A percentile compares a stretch with the other conserved stretches of the same genome.
These are phyloP conservation scores for Yponomeuta cagnagella DNA, from an alignment of 2,888 invertebrate genomes.

Conservation along the genomic window DNA sequence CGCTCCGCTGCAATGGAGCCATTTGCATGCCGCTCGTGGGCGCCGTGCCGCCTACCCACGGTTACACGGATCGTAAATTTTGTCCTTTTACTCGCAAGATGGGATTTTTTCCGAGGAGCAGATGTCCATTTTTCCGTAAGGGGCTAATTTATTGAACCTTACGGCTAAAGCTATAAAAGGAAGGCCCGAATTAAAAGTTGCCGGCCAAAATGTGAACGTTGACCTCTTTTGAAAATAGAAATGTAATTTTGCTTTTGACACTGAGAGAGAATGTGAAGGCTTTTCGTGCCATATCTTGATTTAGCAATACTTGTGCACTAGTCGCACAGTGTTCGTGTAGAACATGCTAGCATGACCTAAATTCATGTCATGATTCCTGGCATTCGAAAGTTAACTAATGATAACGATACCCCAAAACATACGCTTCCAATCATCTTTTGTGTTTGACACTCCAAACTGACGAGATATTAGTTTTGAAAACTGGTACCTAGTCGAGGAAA, in stretches of 20 bases:
- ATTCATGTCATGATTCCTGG: too few species aligned
- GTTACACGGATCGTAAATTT: slow-evolving; percentile 71
- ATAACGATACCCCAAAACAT: too few species aligned
- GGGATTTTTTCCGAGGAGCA: slow-evolving; percentile 59
- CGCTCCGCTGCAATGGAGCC: slow-evolving; percentile 60
- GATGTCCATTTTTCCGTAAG: slow-evolving; percentile 68
- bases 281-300: slow-evolving; percentile 3
- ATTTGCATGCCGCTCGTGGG: slow-evolving; percentile 72
- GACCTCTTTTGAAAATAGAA: slow-evolving; percentile 39
- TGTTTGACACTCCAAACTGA: too few species aligned
- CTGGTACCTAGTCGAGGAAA: too few species aligned
- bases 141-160: slow-evolving; percentile 68
- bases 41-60: slow-evolving; percentile 62
- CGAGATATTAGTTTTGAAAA: too few species aligned
- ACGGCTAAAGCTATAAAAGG: slow-evolving; percentile 55
- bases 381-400: too few species aligned
- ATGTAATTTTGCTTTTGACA: slow-evolving; percentile 27
- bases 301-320: too few species aligned
- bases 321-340: too few species aligned
- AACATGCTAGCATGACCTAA: too few species aligned
- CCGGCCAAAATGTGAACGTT: slow-evolving; percentile 46
- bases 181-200: slow-evolving; percentile 58
- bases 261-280: slow-evolving; percentile 16
- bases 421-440: too few species aligned
- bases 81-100: slow-evolving; percentile 68